A percentile compares a stretch with the other conserved stretches of the same genome.
Evolutionary conservation across 2,113 vertebrate species (phyloP).

Genomic region (Passer domesticus): DNA sequence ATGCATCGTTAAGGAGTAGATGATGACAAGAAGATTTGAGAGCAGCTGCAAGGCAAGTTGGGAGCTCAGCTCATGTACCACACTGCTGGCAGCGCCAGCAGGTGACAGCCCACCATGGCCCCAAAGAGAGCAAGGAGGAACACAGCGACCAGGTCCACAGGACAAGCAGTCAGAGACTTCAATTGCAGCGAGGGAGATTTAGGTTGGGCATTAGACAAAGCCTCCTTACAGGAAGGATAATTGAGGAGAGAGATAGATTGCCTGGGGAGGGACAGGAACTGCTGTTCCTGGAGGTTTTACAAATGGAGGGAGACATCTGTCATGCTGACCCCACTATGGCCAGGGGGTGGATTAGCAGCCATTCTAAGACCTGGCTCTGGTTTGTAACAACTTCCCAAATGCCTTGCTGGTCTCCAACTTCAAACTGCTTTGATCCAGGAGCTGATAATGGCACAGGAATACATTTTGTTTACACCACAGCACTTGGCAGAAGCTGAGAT

Average conservation of each 20-base stretch:
- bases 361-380: neutral
- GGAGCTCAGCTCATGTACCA: neutral
- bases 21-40: neutral
- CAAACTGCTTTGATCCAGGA: neutral
- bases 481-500: rapidly evolving
- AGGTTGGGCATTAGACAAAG: slow-evolving; percentile 28
- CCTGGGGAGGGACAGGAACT: slow-evolving; percentile 3
- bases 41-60: neutral
- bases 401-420: neutral
- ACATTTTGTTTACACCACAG: neutral
- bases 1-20: rapidly evolving
- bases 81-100: neutral
- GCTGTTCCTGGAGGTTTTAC: neutral
- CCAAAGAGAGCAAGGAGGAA: neutral
- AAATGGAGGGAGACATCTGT: slow-evolving; percentile 3
- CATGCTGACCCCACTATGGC: neutral
- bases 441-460: neutral
- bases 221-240: slow-evolving; percentile 29
- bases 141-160: rapidly evolving
- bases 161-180: neutral
- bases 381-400: neutral
- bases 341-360: neutral
- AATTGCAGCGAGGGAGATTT: neutral
- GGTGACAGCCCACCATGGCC: neutral
- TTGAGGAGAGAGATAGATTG: neutral